phyloP scores from a whole-genome alignment of 2,113 vertebrate species.

The Nymphicus hollandicus region DNA sequence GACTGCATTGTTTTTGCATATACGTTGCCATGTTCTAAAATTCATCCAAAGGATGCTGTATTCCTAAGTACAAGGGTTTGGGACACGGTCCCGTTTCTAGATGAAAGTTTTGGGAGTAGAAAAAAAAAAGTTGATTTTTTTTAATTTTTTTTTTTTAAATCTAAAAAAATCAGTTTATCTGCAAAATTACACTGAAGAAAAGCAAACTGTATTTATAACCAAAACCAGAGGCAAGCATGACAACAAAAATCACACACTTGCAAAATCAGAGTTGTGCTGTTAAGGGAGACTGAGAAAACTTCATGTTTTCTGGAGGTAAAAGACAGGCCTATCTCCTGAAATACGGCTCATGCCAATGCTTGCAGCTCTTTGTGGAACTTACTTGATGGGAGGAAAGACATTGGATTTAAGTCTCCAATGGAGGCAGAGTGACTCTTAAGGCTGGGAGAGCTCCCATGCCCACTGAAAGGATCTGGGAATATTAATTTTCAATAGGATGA shows the following conservation, averaged over 20 bases:
- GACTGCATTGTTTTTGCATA: neutral
- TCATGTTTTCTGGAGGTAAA: neutral
- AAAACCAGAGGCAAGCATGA: neutral
- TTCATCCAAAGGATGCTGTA: neutral
- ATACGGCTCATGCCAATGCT: neutral
- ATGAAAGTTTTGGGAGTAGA: neutral
- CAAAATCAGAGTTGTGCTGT: neutral
- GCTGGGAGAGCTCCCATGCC: neutral
- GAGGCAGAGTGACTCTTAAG: neutral
- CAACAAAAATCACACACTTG: neutral
- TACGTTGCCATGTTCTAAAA: neutral
- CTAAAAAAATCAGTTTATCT: neutral
- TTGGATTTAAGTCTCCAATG: neutral
- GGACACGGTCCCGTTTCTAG: neutral
- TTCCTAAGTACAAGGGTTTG: neutral
- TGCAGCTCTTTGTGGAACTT: neutral
- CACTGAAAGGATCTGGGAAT: neutral
- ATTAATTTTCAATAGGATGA: neutral
- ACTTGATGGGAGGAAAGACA: neutral
- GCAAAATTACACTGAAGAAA: neutral
- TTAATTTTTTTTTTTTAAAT: neutral
- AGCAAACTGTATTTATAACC: neutral
- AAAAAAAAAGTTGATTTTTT: neutral
- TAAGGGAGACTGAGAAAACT: neutral
- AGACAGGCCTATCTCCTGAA: neutral